These are phyloP conservation scores for Parnassius apollo DNA, from an alignment of 2,888 invertebrate genomes.

Conservation along the genomic window DNA sequence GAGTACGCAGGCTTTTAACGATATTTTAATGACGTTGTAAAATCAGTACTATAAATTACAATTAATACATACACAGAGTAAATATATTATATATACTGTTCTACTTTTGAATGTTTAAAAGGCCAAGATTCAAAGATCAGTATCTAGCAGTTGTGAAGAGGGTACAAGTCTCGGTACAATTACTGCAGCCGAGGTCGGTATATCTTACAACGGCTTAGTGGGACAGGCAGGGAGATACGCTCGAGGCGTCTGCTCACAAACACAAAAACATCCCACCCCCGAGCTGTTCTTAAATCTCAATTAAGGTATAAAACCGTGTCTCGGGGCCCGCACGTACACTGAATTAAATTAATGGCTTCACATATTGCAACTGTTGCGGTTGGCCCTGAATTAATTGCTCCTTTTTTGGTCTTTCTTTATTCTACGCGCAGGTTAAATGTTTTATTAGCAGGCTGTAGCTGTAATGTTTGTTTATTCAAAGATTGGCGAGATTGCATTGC, in stretches of 20 bases:
- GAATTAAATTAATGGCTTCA: constrained; percentile 80
- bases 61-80: background rate
- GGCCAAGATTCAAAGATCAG: constrained; percentile 4
- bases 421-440: constrained; percentile 65
- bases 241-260: constrained; percentile 44
- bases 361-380: constrained; percentile 72
- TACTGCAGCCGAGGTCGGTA: constrained; percentile 25
- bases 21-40: background rate
- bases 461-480: constrained; percentile 59
- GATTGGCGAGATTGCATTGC: constrained; percentile 42
- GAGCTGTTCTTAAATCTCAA: constrained; percentile 78
- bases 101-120: background rate
- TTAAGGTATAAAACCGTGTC: constrained; percentile 79
- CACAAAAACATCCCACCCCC: constrained; percentile 60
- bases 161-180: constrained; percentile 15
- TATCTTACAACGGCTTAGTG: constrained; percentile 35
- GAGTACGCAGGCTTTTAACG: background rate
- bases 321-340: constrained; percentile 71
- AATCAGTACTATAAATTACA: too few species aligned
- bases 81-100: too few species aligned
- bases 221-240: constrained; percentile 35
- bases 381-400: constrained; percentile 68
- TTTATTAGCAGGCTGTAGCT: constrained; percentile 52
- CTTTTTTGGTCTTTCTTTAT: constrained; percentile 61
- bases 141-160: background rate